Conservation (phyloP, 2,888 invertebrate genomes). For the Hyppa rectilinea region DNA sequence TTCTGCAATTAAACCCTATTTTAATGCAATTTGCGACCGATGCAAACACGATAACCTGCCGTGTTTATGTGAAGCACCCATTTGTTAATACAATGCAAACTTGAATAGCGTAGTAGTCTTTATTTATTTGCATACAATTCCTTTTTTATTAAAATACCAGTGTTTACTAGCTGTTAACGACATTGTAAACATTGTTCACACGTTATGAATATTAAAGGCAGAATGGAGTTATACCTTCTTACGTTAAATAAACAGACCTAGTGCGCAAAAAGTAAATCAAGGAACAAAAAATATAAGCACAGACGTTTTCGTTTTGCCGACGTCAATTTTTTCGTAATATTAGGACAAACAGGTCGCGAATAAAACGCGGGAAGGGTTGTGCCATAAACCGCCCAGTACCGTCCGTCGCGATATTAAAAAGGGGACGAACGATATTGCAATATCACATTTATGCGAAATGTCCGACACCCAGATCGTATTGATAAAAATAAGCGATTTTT, state of each 20-base stretch:
- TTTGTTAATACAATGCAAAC: constrained; percentile 40
- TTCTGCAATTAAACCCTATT: constrained; percentile 30
- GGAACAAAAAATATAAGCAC: constrained; percentile 77
- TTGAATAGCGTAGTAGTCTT: constrained; percentile 11
- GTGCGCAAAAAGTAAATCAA: constrained; percentile 57
- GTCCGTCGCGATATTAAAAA: constrained; percentile 91
- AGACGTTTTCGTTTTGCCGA: constrained; percentile 86
- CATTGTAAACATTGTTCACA: constrained; percentile 29
- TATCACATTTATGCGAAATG: constrained; percentile 91
- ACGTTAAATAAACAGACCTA: constrained; percentile 24
- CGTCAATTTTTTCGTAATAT: constrained; percentile 90
- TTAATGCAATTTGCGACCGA: constrained; percentile 30
- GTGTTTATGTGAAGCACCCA: constrained; percentile 25
- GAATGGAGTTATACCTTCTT: constrained; percentile 14
- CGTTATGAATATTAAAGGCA: constrained; percentile 22
- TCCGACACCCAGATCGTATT: constrained; percentile 90
- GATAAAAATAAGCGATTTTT: constrained; percentile 91
- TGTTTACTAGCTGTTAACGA: constrained; percentile 34
- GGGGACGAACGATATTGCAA: constrained; percentile 90
- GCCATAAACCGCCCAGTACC: constrained; percentile 89
- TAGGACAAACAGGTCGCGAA: constrained; percentile 90
- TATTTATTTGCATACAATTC: constrained; percentile 34
- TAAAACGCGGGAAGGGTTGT: constrained; percentile 90
- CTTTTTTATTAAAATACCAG: constrained; percentile 26
- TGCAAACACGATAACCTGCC: constrained; percentile 24